Conservation (phyloP, 2,797 vertebrate species). For the Apodemus agrarius region DNA sequence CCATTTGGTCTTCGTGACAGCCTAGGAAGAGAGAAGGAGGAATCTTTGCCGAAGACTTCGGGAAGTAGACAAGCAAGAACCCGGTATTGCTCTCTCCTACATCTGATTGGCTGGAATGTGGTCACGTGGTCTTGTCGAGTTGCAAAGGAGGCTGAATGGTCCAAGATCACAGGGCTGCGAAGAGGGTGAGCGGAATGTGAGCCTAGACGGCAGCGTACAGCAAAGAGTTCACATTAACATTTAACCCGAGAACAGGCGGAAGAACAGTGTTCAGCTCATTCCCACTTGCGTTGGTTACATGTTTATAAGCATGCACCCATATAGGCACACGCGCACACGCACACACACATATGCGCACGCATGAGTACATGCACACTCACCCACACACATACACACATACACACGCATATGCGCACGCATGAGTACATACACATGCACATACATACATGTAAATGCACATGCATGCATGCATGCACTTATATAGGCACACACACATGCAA, state of each 20-base stretch:
- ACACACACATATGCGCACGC: neutral
- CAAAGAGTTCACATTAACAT: neutral
- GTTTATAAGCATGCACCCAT: too few relatives aligned
- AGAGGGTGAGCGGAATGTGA: neutral
- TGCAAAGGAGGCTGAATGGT: neutral
- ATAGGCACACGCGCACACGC: too few relatives aligned
- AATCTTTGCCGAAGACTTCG: neutral
- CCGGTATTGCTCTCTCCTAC: neutral
- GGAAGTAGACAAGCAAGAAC: accelerated
- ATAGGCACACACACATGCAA: neutral
- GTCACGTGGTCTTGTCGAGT: neutral
- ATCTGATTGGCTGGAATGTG: neutral
- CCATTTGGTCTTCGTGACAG: neutral
- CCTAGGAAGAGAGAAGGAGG: neutral
- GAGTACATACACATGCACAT: too few relatives aligned
- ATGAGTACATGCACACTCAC: neutral
- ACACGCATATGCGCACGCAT: too few relatives aligned
- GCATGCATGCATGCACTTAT: neutral
- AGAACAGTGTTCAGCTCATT: neutral
- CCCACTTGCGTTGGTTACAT: neutral
- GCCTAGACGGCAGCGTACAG: too few relatives aligned
- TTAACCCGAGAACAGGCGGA: neutral
- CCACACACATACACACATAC: neutral
- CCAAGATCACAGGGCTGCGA: neutral
- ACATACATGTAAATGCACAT: too few relatives aligned